These are phyloP conservation scores for Mystacornis crossleyi DNA, from an alignment of 2,113 vertebrate species.

Conservation along the genomic window DNA sequence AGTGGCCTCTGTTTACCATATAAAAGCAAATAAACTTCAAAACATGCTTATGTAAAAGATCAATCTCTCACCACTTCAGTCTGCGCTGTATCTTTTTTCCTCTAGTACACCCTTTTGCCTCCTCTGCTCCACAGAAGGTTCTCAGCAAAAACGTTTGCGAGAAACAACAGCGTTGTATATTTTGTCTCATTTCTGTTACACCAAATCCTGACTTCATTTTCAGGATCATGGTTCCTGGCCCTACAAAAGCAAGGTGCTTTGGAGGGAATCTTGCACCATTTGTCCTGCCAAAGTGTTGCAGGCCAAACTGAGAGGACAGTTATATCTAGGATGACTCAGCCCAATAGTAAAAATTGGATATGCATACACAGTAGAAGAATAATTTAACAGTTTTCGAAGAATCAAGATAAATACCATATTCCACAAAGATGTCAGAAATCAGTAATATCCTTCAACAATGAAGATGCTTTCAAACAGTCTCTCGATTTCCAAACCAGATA, in stretches of 20 bases:
- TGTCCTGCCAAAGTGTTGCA: neutral
- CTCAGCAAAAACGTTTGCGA: neutral
- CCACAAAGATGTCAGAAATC: neutral
- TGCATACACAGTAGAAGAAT: rapidly evolving
- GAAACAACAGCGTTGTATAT: neutral
- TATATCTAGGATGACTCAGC: neutral
- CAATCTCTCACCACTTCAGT: neutral
- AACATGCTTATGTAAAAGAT: neutral
- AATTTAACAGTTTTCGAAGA: neutral
- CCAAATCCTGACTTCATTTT: neutral
- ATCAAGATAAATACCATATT: rapidly evolving
- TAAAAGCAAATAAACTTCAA: neutral
- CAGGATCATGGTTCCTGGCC: neutral
- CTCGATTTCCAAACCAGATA: neutral
- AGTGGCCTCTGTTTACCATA: neutral
- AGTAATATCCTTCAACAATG: rapidly evolving
- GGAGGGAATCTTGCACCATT: neutral
- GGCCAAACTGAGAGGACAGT: too few species aligned
- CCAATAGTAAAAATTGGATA: rapidly evolving
- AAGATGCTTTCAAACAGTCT: neutral
- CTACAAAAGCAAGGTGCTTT: neutral
- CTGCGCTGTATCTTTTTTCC: neutral
- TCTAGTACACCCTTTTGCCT: neutral
- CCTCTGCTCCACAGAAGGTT: neutral
- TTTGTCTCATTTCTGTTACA: neutral